Evolutionary conservation across 2,113 vertebrate genomes (phyloP).

Genomic region (Cricetomys ansorgei): DNA sequence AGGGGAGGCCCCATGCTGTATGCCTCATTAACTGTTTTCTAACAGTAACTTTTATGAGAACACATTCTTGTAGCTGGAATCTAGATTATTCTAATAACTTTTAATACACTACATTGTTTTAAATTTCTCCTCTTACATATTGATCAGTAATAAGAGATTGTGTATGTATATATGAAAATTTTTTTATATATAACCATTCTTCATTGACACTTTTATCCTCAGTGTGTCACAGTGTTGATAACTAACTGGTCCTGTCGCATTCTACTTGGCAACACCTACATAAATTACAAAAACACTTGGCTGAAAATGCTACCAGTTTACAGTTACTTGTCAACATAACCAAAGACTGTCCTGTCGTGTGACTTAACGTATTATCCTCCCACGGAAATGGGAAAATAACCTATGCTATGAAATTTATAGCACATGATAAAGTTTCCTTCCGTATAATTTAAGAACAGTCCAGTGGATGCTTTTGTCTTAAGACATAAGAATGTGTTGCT

Average conservation of each 20-base stretch:
- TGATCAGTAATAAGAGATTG: background rate
- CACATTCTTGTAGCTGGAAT: slow-evolving; percentile 31
- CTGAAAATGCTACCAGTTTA: slow-evolving; percentile 2
- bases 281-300: slow-evolving; percentile 6
- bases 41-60: slow-evolving; percentile 22
- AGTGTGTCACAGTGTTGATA: slow-evolving; percentile 14
- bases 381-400: slow-evolving; percentile 10
- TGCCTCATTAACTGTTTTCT: slow-evolving; percentile 39
- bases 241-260: slow-evolving; percentile 26
- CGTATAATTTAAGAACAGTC: background rate
- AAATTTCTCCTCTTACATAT: slow-evolving; percentile 12
- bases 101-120: slow-evolving; percentile 55
- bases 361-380: slow-evolving; percentile 23
- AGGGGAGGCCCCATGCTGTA: background rate
- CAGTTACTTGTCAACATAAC: slow-evolving; percentile 8
- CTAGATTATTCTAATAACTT: slow-evolving; percentile 63
- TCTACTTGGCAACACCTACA: background rate
- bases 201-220: slow-evolving; percentile 50
- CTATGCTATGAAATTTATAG: background rate
- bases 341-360: slow-evolving; percentile 54
- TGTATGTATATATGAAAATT: background rate
- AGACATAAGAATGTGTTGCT: slow-evolving; percentile 2
- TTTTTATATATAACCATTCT: slow-evolving; percentile 14
- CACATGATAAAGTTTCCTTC: background rate
- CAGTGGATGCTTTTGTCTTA: background rate